Conservation (phyloP, 2,797 vertebrate genomes). For the Nyctalus aviator region DNA sequence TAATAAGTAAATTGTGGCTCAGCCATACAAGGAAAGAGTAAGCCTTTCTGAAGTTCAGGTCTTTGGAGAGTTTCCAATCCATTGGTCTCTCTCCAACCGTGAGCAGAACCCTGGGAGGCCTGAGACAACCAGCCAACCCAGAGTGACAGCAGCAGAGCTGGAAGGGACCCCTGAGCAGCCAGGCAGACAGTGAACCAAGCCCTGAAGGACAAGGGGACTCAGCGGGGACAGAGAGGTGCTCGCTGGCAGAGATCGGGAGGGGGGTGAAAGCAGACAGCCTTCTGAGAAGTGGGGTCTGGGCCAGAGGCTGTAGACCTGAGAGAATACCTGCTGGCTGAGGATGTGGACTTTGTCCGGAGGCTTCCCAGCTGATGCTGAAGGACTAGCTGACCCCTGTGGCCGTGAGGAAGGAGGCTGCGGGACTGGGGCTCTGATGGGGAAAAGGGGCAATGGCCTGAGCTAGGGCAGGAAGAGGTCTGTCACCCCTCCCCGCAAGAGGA, state of each 20-base stretch:
- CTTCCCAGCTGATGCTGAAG: background rate
- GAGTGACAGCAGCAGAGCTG: background rate
- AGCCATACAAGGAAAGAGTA: background rate
- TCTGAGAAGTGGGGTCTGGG: too few species aligned
- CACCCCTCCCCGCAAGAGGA: background rate
- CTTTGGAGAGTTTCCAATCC: background rate
- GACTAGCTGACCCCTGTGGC: background rate
- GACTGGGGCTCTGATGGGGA: background rate
- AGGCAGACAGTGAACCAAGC: background rate
- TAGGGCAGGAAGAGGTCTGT: background rate
- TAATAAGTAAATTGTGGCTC: background rate
- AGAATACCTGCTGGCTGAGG: too few species aligned
- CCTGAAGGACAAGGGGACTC: background rate
- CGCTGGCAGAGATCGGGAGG: background rate
- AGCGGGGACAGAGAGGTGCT: background rate
- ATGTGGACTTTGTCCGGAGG: background rate
- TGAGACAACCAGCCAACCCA: background rate
- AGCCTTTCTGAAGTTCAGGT: background rate
- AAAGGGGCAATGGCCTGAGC: background rate
- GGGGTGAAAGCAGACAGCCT: background rate
- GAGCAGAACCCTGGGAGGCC: background rate
- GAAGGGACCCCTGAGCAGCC: background rate
- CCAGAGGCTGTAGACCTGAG: background rate
- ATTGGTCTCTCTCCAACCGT: background rate
- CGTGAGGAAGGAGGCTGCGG: background rate